Percentiles rank a stretch among this genome's conserved stretches.
Conservation (phyloP, 2,888 invertebrate species). For the Drosophila anomalata region DNA sequence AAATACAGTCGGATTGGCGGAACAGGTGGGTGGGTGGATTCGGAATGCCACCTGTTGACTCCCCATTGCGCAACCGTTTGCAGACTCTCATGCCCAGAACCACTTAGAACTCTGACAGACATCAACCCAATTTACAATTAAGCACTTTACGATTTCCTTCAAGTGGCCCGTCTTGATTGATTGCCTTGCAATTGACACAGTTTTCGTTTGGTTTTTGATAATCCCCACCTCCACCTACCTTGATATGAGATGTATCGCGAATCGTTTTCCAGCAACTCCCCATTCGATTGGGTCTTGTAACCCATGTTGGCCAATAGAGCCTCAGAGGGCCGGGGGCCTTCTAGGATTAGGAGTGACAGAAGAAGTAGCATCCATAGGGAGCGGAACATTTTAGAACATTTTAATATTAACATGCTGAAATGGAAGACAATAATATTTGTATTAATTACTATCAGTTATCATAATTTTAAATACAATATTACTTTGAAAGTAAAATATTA, state of each 20-base stretch:
- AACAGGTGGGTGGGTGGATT: slow-evolving; percentile 5
- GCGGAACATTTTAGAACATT: slow-evolving; percentile 64
- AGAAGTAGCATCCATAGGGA: slow-evolving; percentile 51
- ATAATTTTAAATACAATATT: too few species aligned
- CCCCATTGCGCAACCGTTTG: slow-evolving; percentile 44
- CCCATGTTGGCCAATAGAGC: slow-evolving; percentile 29
- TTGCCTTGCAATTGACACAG: slow-evolving; percentile 67
- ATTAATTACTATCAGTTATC: neutral
- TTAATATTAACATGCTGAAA: slow-evolving; percentile 75
- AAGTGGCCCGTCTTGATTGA: slow-evolving; percentile 61
- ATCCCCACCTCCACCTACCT: slow-evolving; percentile 73
- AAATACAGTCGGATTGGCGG: slow-evolving; percentile 1
- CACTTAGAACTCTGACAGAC: slow-evolving; percentile 54
- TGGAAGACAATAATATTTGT: slow-evolving; percentile 4
- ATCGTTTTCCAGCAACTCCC: slow-evolving; percentile 81
- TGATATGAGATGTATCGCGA: slow-evolving; percentile 83
- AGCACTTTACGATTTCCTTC: slow-evolving; percentile 4
- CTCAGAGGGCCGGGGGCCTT: slow-evolving; percentile 19
- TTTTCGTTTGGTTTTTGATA: slow-evolving; percentile 60
- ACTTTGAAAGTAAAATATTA: too few species aligned
- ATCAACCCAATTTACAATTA: slow-evolving; percentile 58
- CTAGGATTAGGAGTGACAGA: slow-evolving; percentile 50
- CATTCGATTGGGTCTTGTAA: slow-evolving; percentile 61
- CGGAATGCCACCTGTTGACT: slow-evolving; percentile 46
- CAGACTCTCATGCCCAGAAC: slow-evolving; percentile 26